Conservation (phyloP, 2,797 vertebrate species). For the Spinus pinus region DNA sequence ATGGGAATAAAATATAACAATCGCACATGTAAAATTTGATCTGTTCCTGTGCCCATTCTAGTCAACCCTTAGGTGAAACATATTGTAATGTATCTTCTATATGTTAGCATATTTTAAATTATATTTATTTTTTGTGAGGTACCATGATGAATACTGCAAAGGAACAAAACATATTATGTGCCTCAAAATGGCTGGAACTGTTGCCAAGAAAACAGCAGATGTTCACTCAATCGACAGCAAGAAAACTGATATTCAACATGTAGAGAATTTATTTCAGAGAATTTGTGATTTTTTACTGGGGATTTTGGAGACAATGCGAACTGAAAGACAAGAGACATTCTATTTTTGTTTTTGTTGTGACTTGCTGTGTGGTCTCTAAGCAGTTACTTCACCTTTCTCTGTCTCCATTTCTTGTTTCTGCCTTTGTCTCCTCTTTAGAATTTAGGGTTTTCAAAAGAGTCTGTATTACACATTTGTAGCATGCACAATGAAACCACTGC, state of each 20-base stretch:
- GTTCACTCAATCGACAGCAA: not conserved
- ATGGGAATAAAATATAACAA: not conserved
- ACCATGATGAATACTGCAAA: not conserved
- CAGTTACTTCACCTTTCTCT: not conserved
- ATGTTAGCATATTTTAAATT: not conserved
- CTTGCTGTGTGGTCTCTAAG: not conserved
- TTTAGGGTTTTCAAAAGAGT: not conserved
- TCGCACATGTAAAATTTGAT: not conserved
- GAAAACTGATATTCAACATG: not conserved
- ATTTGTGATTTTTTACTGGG: not conserved
- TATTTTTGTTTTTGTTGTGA: not conserved
- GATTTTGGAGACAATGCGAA: not conserved
- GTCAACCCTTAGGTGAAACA: not conserved
- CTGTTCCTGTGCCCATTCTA: not conserved
- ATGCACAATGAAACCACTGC: not conserved
- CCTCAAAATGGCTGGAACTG: not conserved
- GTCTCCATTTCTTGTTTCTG: not conserved
- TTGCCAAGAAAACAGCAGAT: slow-evolving; percentile 53
- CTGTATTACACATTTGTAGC: not conserved
- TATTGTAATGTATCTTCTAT: not conserved
- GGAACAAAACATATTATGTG: not conserved
- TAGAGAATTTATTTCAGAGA: slow-evolving; percentile 5
- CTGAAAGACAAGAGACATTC: not conserved
- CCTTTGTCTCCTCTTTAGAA: slow-evolving; percentile 4
- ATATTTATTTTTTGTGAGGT: not conserved